These are phyloP conservation scores for Carterocephalus palaemon DNA, from an alignment of 2,888 invertebrate species.

Conservation along the genomic window DNA sequence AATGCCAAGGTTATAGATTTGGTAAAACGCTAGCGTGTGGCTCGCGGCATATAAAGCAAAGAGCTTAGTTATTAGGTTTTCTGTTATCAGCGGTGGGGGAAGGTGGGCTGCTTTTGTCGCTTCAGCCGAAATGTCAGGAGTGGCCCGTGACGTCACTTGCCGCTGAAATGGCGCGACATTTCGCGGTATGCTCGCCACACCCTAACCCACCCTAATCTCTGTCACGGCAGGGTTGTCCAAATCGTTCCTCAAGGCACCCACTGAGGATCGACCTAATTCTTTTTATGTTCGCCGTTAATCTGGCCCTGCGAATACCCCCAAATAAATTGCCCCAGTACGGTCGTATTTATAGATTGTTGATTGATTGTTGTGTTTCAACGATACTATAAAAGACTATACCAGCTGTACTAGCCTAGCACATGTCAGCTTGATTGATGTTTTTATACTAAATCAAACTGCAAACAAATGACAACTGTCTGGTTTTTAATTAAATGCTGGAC, in stretches of 20 bases:
- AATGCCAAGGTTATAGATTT: constrained; percentile 65
- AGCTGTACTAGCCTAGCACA: no score
- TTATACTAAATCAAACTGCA: constrained; percentile 3
- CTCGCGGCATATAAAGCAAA: constrained; percentile 60
- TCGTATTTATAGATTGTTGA: constrained; percentile 26
- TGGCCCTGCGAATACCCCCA: constrained; percentile 20
- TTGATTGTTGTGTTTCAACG: constrained; percentile 17
- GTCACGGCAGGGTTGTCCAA: constrained; percentile 60
- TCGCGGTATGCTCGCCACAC: constrained; percentile 63
- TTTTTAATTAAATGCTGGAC: constrained; percentile 33
- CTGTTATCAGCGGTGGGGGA: constrained; percentile 61
- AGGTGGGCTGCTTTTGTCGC: constrained; percentile 73
- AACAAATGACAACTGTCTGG: not conserved
- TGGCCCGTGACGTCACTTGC: constrained; percentile 69
- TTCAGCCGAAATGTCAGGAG: constrained; percentile 73
- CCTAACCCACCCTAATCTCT: constrained; percentile 71
- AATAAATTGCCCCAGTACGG: constrained; percentile 17
- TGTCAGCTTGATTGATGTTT: constrained; percentile 20
- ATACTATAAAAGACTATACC: constrained; percentile 20
- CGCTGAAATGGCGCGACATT: constrained; percentile 74
- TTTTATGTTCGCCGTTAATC: constrained; percentile 40
- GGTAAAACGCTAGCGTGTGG: constrained; percentile 45
- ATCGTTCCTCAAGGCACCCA: constrained; percentile 49
- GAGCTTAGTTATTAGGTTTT: constrained; percentile 63
- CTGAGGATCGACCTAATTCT: constrained; percentile 49